Base-by-base conservation (phyloP, 2,888 invertebrate genomes). In the Abrostola tripartita region DNA sequence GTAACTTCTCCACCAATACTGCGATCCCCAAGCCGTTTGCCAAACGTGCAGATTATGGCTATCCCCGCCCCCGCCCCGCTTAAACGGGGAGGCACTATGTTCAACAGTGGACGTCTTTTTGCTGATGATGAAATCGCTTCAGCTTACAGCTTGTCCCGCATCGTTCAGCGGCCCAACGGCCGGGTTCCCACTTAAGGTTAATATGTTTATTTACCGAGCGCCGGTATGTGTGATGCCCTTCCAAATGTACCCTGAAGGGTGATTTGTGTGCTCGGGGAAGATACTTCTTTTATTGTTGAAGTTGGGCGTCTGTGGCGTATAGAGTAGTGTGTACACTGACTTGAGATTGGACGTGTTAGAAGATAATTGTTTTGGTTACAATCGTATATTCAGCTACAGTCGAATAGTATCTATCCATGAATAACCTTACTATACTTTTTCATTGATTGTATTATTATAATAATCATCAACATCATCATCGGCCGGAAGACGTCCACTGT, bases 201-300 rank as follows among this genome's bases (percentile, higher is more conserved):
- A 92, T 92, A 92, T 91, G 90, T 90, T 92, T 92, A 92, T 92
- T 92, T 92, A 90, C 88, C 81, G 76, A 83, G 79, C 69, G 74
- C 78, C 79, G 61, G 65, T 71, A 68, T 74, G 71, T 61, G 64
- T 61, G 75, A 66, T 71, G 71, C 73, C 69, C 74, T 70, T 35
- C 65, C 72, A 68, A 71, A 79, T 60, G 70, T 70, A 61, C 75
- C 68, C 62, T 36, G 65, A 65, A 65, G 79, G 71, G 73, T 79
- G 80, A 79, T 79, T 75, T 77, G 76, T 79, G 75, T 79, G 76
- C 68, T 71, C 61, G 58, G 47, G 58, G 40, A 38, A 61, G 68
- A 76, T 79, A 71, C 68, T 73, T 64, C 75, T 73, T 73, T 73
- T 70, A 73, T 70, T 74, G 75, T 63, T 11, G 51, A 60, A 60